These are phyloP conservation scores for Seira sanloemensis DNA, from an alignment of 2,888 invertebrate species.

Conservation along the genomic window DNA sequence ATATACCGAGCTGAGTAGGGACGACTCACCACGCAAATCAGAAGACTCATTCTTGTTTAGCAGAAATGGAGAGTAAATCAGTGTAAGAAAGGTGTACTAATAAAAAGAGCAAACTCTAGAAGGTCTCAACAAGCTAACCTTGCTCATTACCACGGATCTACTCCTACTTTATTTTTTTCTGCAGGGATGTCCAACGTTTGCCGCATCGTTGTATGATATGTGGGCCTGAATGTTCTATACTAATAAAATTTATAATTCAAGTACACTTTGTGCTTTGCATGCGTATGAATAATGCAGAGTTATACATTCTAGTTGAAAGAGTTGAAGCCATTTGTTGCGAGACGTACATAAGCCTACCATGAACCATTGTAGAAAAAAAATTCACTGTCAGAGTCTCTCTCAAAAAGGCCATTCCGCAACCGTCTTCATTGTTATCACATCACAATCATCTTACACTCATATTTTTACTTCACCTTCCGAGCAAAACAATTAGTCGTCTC, in stretches of 20 bases:
- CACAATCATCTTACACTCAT: conserved; percentile 27
- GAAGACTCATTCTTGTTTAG: no score
- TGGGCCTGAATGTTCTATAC: background rate
- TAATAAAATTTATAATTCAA: background rate
- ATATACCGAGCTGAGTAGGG: no score
- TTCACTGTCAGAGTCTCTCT: no score
- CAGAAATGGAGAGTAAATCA: no score
- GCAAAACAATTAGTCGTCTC: conserved; percentile 62
- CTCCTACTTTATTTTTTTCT: conserved; percentile 29
- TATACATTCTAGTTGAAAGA: no score
- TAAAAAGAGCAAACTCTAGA: conserved; percentile 20
- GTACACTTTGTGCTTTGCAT: background rate
- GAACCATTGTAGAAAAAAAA: no score
- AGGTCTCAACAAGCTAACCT: conserved; percentile 57
- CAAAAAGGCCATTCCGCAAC: no score
- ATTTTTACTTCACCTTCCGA: conserved; percentile 56
- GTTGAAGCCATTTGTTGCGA: no score
- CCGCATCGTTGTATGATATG: no score
- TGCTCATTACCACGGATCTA: conserved; percentile 56
- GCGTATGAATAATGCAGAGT: background rate
- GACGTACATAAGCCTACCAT: no score
- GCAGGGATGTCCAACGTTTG: background rate
- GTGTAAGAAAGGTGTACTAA: no score
- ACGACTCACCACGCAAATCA: no score
- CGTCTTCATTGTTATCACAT: conserved; percentile 55